Evolutionary conservation across 1,140 invertebrate species (phyloP).

Genomic region (Atta texana): DNA sequence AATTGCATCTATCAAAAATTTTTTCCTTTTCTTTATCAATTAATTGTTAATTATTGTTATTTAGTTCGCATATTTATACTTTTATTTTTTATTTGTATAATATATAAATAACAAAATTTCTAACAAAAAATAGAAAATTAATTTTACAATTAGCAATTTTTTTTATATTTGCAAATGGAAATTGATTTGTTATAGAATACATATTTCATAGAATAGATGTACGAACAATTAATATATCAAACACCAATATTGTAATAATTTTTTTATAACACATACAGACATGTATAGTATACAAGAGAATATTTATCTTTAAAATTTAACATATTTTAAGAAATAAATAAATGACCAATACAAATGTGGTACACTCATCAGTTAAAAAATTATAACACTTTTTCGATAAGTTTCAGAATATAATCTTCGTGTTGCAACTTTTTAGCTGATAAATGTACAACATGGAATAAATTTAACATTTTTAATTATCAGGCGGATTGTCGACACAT

Average conservation of each 20-base stretch:
- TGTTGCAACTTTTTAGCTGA: too few species aligned
- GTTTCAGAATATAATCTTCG: too few species aligned
- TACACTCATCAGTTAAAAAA: too few species aligned
- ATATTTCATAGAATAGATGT: constrained; percentile 1
- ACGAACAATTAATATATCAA: neutral
- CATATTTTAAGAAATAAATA: too few species aligned
- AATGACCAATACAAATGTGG: too few species aligned
- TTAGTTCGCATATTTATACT: constrained; percentile 19
- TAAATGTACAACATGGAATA: neutral
- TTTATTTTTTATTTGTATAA: neutral
- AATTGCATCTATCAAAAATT: constrained; percentile 12
- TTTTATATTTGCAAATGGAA: constrained; percentile 37
- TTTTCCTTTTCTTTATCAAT: neutral
- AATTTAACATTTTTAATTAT: constrained; percentile 4
- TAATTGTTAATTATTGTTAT: constrained; percentile 5
- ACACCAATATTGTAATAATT: constrained; percentile 21
- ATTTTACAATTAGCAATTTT: neutral
- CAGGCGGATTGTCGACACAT: neutral
- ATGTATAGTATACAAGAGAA: neutral
- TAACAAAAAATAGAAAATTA: neutral
- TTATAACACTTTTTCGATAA: neutral
- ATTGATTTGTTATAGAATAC: constrained; percentile 30
- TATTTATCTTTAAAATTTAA: constrained; percentile 7
- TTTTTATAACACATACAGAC: neutral
- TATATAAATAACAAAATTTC: constrained; percentile 3